Conservation (phyloP, 2,888 invertebrate species). For the Dastarcus helophoroides region DNA sequence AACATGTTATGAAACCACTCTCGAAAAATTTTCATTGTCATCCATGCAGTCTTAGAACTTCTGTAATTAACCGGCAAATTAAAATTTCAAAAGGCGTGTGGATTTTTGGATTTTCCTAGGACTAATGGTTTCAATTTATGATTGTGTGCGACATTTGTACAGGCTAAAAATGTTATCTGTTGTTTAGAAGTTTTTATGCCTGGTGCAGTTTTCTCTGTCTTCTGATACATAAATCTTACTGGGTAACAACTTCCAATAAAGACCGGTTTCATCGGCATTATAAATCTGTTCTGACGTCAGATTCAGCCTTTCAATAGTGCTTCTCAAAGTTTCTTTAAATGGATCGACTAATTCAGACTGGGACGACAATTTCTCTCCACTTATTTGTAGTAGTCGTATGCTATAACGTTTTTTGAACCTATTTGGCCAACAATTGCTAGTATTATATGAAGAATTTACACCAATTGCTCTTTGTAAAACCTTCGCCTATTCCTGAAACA, state of each 20-base stretch:
- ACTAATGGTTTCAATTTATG: slow-evolving; percentile 14
- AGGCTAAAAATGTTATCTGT: slow-evolving; percentile 13
- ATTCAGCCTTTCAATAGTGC: too few relatives aligned
- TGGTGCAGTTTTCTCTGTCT: slow-evolving; percentile 13
- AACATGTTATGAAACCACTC: slow-evolving; percentile 10
- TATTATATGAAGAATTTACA: too few relatives aligned
- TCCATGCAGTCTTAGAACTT: slow-evolving; percentile 12
- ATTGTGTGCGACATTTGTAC: slow-evolving; percentile 11
- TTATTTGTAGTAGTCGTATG: too few relatives aligned
- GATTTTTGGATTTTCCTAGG: slow-evolving; percentile 13
- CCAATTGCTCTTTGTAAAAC: too few relatives aligned
- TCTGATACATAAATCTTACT: slow-evolving; percentile 13
- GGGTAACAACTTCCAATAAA: slow-evolving; percentile 16
- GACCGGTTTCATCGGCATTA: slow-evolving; percentile 15
- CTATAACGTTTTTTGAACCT: too few relatives aligned
- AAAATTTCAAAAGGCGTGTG: slow-evolving; percentile 11
- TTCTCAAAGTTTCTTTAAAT: slow-evolving; percentile 11
- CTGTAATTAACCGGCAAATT: slow-evolving; percentile 9
- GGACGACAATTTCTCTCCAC: too few relatives aligned
- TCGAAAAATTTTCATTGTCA: slow-evolving; percentile 10
- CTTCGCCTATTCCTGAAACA: too few relatives aligned
- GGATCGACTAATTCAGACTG: slow-evolving; percentile 8
- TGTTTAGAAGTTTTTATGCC: slow-evolving; percentile 14
- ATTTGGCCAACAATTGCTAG: too few relatives aligned
- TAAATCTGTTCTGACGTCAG: slow-evolving; percentile 13